Conservation (phyloP, 2,797 vertebrate genomes). For the Diglossa cyanea region DNA sequence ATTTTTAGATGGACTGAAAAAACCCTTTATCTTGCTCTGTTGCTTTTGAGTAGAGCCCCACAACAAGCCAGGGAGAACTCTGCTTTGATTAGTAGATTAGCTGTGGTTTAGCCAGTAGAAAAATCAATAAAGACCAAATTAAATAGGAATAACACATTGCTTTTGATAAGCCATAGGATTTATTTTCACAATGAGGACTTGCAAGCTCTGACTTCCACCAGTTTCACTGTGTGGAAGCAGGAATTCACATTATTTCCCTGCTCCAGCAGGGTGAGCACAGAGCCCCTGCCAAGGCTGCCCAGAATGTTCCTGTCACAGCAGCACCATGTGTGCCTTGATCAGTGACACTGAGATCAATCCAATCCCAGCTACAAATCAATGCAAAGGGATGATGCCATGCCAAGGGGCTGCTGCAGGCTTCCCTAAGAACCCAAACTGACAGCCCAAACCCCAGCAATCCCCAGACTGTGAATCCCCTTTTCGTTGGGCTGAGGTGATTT, state of each 20-base stretch:
- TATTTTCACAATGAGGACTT: neutral
- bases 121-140: constrained; percentile 39
- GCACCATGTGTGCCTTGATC: neutral
- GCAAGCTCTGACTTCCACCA: neutral
- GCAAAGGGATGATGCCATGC: neutral
- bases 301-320: neutral
- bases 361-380: neutral
- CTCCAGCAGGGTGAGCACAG: neutral
- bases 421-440: neutral
- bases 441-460: neutral
- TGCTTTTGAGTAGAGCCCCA: neutral
- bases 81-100: neutral
- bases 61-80: neutral
- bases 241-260: neutral
- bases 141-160: neutral
- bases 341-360: neutral
- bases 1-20: neutral
- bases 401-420: neutral
- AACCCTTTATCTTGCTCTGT: neutral
- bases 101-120: neutral
- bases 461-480: neutral
- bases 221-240: neutral
- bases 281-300: neutral
- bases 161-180: neutral
- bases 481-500: neutral